Evolutionary conservation across 2,888 invertebrate species (phyloP).

Genomic region (Antitype chi): DNA sequence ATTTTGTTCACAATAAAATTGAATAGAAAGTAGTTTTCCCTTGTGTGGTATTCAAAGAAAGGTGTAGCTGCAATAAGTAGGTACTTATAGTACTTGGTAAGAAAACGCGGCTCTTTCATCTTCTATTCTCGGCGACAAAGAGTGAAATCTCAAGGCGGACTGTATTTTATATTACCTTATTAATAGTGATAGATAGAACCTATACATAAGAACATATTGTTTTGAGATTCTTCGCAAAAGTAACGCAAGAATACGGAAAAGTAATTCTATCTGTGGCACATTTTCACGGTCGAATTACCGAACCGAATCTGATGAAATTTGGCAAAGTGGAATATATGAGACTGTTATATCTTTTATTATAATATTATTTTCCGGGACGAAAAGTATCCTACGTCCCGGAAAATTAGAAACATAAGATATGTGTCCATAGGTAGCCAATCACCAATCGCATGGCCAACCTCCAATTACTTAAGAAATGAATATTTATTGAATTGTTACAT

Average conservation of each 20-base stretch:
- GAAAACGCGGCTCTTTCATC: conserved; percentile 42
- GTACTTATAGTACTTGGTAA: conserved; percentile 12
- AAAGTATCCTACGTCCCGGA: conserved; percentile 15
- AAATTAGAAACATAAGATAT: conserved; percentile 17
- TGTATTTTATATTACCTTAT: conserved; percentile 27
- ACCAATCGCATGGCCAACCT: neutral
- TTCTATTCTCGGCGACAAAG: conserved; percentile 32
- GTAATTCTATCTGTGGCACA: neutral
- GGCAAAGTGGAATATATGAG: conserved; percentile 3
- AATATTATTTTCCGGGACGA: conserved; percentile 7
- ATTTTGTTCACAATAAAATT: neutral
- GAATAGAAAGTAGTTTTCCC: conserved; percentile 28
- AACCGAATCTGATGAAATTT: conserved; percentile 12
- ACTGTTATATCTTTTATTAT: conserved; percentile 5
- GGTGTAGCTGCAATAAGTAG: conserved; percentile 4
- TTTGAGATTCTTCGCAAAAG: neutral
- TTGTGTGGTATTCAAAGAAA: conserved; percentile 35
- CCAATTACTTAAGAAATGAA: neutral
- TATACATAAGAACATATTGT: neutral
- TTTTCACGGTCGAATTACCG: neutral
- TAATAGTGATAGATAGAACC: neutral
- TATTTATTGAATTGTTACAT: neutral
- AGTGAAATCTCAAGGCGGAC: conserved; percentile 22
- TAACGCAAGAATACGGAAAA: neutral
- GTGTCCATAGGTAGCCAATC: conserved; percentile 1